Evolutionary conservation across 2,797 vertebrate genomes (phyloP).

Genomic region (Chelonia mydas): DNA sequence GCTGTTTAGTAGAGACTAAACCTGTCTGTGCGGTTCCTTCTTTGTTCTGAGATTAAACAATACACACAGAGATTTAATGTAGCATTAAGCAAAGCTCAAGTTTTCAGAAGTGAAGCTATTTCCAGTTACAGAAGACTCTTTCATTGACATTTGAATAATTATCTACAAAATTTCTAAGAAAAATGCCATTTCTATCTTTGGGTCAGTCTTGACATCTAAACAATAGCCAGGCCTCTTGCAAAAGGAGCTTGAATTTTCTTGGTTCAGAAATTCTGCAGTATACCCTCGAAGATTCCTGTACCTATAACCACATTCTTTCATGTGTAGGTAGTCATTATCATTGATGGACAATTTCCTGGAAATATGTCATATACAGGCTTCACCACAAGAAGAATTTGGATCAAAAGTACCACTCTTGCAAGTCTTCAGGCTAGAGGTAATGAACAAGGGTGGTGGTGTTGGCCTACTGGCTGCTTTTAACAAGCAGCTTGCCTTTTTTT

Average conservation of each 20-base stretch:
- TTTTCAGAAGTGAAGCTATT: background rate
- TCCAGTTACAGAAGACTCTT: background rate
- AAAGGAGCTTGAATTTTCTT: background rate
- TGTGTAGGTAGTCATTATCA: background rate
- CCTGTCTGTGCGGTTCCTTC: background rate
- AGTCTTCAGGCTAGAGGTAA: background rate
- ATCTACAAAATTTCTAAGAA: no score
- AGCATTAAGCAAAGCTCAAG: background rate
- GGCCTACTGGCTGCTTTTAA: background rate
- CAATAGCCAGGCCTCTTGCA: background rate
- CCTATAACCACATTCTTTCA: background rate
- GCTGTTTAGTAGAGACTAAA: background rate
- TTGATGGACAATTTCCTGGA: background rate
- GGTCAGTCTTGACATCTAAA: background rate
- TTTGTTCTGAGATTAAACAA: background rate
- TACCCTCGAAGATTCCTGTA: background rate
- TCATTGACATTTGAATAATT: background rate
- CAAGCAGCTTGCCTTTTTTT: no score
- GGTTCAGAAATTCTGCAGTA: background rate
- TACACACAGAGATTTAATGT: background rate
- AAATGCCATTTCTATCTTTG: background rate
- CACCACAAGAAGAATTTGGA: background rate
- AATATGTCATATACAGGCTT: background rate
- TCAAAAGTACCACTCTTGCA: background rate
- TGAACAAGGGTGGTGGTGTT: background rate